A percentile compares a stretch with the other conserved stretches of the same genome.
These are phyloP conservation scores for Epinephelus malabaricus DNA, from an alignment of 2,797 vertebrate genomes.

Conservation along the genomic window DNA sequence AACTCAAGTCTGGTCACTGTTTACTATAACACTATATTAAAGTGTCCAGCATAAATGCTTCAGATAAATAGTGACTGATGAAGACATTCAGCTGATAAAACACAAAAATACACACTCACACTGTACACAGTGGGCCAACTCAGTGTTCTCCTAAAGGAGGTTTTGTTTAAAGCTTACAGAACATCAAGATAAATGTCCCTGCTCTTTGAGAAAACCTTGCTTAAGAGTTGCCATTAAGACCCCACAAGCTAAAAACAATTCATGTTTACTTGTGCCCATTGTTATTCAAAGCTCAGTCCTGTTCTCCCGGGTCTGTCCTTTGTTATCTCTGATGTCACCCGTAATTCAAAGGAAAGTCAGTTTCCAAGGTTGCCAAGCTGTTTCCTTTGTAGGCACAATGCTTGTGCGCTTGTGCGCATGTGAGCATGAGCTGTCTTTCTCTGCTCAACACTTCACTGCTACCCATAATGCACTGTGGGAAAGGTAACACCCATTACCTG, in stretches of 20 bases:
- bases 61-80: neutral
- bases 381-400: slow-evolving; percentile 64
- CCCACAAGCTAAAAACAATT: slow-evolving; percentile 50
- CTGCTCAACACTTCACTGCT: slow-evolving; percentile 22
- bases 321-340: slow-evolving; percentile 34
- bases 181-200: neutral
- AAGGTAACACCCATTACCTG: slow-evolving; percentile 76
- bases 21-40: neutral
- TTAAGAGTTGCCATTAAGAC: slow-evolving; percentile 23
- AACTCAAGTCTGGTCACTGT: neutral
- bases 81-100: neutral
- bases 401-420: neutral
- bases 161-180: neutral
- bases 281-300: slow-evolving; percentile 35
- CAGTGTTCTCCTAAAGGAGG: neutral
- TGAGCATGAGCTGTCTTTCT: neutral
- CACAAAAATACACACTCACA: neutral
- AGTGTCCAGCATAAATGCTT: neutral
- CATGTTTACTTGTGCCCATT: slow-evolving; percentile 55
- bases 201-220: neutral
- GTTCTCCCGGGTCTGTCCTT: slow-evolving; percentile 36
- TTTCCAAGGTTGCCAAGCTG: slow-evolving; percentile 57
- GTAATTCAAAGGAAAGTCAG: slow-evolving; percentile 37
- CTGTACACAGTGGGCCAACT: neutral
- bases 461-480: slow-evolving; percentile 80